phyloP scores from a whole-genome alignment of 2,888 invertebrate species.

The Drosophila sordidula region DNA sequence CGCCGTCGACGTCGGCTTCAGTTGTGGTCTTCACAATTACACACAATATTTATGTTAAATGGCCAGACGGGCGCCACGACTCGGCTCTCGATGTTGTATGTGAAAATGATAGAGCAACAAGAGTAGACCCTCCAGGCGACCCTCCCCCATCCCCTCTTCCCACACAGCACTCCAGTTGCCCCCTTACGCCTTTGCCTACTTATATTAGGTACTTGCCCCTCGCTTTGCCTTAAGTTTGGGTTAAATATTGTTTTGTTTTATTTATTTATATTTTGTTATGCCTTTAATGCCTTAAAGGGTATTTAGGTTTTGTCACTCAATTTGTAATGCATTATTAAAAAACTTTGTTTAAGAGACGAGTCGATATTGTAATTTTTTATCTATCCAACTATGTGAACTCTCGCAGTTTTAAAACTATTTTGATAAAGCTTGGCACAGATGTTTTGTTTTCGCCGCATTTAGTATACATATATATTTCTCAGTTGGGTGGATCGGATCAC shows the following conservation, averaged over 20 bases:
- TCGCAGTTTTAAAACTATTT: no score
- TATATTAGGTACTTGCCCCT: slow-evolving; percentile 20
- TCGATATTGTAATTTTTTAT: no score
- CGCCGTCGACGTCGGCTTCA: slow-evolving; percentile 37
- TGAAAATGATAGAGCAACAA: slow-evolving; percentile 42
- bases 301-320: background rate
- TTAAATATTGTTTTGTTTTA: slow-evolving; percentile 13
- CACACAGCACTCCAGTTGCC: background rate
- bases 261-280: background rate
- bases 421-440: no score
- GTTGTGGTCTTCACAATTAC: slow-evolving; percentile 65
- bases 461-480: no score
- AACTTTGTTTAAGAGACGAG: no score
- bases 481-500: no score
- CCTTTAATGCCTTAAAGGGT: background rate
- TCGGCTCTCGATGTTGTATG: slow-evolving; percentile 25
- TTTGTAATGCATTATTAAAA: no score
- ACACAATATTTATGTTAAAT: slow-evolving; percentile 76
- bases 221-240: slow-evolving; percentile 28
- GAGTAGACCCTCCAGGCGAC: background rate
- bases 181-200: slow-evolving; percentile 4
- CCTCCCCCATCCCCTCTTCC: background rate
- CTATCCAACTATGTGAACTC: no score
- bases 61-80: slow-evolving; percentile 67
- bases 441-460: no score